These are phyloP conservation scores for Penaeus indicus DNA, from an alignment of 1,140 invertebrate species.

Conservation along the genomic window DNA sequence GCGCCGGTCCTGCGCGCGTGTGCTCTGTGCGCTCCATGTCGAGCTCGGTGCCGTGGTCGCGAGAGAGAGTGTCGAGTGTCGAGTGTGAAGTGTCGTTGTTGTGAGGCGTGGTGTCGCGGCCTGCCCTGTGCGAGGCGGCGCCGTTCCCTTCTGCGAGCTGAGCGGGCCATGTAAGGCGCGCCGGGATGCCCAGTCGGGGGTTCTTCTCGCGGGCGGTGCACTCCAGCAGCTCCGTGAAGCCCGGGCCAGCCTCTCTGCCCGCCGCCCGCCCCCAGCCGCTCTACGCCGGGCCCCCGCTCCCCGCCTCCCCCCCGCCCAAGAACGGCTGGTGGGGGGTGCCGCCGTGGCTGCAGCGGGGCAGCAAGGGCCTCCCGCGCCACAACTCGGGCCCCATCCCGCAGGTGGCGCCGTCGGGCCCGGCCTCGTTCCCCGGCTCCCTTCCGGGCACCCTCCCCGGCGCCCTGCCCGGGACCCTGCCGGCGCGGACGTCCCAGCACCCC, in stretches of 20 bases:
- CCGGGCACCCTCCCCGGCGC: slow-evolving; percentile 32
- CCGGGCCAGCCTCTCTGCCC: slow-evolving; percentile 51
- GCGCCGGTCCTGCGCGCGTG: slow-evolving; percentile 30
- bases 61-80: background rate
- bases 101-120: background rate
- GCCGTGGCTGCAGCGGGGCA: slow-evolving; percentile 52
- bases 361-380: slow-evolving; percentile 51
- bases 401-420: slow-evolving; percentile 44
- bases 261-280: slow-evolving; percentile 23
- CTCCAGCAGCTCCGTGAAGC: slow-evolving; percentile 58
- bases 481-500: slow-evolving; percentile 46
- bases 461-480: slow-evolving; percentile 38
- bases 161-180: slow-evolving; percentile 29
- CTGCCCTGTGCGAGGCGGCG: background rate
- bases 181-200: slow-evolving; percentile 58
- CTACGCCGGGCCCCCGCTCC: slow-evolving; percentile 9
- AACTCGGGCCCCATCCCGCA: slow-evolving; percentile 56
- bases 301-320: slow-evolving; percentile 29
- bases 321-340: slow-evolving; percentile 58
- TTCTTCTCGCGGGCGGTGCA: slow-evolving; percentile 61
- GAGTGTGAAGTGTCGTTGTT: background rate
- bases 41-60: background rate
- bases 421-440: slow-evolving; percentile 40
- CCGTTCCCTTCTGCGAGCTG: background rate
- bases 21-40: background rate